phyloP scores from a whole-genome alignment of 2,888 invertebrate genomes.

The Candidula unifasciata region DNA sequence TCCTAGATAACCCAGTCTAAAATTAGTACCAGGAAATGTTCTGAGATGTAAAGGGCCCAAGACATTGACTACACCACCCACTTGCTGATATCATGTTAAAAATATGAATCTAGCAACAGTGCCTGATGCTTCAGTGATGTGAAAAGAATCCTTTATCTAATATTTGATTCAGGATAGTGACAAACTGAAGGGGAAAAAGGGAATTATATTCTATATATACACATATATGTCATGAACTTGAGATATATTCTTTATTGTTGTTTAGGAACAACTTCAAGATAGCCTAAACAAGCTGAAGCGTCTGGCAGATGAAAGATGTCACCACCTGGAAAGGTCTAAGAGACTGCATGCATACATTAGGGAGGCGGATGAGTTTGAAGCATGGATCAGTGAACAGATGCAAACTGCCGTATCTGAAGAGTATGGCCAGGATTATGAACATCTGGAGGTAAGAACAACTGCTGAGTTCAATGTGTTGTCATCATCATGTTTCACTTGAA shows the following conservation, averaged over 20 bases:
- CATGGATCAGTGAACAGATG: conserved; percentile 97
- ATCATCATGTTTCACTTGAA: too few species aligned
- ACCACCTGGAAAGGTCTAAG: conserved; percentile 93
- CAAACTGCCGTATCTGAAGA: conserved; percentile 94
- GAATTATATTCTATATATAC: not conserved
- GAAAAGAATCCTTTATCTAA: too few species aligned
- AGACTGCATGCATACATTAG: conserved; percentile 82
- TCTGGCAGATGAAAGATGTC: conserved; percentile 87
- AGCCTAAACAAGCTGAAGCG: conserved; percentile 88
- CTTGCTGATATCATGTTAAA: too few species aligned
- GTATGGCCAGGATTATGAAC: conserved; percentile 97
- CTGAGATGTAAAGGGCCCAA: too few species aligned
- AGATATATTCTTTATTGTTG: not conserved
- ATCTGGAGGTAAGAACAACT: conserved; percentile 80
- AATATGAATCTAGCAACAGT: too few species aligned
- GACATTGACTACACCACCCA: too few species aligned
- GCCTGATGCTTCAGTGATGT: too few species aligned
- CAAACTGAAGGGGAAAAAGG: not conserved
- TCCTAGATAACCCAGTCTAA: too few species aligned
- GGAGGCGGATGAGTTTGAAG: conserved; percentile 88
- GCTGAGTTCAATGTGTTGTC: not conserved
- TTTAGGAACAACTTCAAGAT: conserved; percentile 72
- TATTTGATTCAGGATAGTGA: too few species aligned
- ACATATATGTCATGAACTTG: not conserved
- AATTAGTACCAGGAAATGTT: too few species aligned